Conservation (phyloP, 2,888 invertebrate species). For the Chrysolina oricalcia region DNA sequence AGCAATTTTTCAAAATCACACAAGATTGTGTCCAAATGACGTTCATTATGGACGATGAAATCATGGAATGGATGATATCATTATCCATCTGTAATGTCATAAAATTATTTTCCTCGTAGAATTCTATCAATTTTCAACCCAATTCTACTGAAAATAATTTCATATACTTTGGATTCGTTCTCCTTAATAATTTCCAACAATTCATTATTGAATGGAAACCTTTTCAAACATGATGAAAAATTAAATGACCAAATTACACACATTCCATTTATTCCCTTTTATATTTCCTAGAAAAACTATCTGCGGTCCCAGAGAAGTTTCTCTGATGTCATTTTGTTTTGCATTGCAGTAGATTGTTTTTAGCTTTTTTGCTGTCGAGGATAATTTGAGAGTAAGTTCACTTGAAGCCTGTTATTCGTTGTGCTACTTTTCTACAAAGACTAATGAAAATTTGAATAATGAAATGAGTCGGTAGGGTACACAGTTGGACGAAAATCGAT, state of each 20-base stretch:
- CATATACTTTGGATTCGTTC: no score
- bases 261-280: neutral
- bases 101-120: no score
- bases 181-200: no score
- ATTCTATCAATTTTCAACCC: no score
- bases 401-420: constrained; percentile 3
- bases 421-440: neutral
- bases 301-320: neutral
- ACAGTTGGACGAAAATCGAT: constrained; percentile 4
- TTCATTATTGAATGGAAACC: neutral
- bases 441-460: constrained; percentile 18
- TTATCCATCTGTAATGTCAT: no score
- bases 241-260: neutral
- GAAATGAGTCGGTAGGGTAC: constrained; percentile 8
- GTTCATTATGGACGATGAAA: no score
- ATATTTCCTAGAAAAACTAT: neutral
- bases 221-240: neutral
- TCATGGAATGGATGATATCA: no score
- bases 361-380: neutral
- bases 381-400: constrained; percentile 11
- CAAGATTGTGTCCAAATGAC: no score
- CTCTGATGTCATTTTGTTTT: neutral
- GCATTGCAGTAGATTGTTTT: neutral
- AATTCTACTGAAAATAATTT: no score
- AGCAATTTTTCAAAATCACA: no score